Percentiles rank a stretch among this genome's conserved stretches.
phyloP scores from a whole-genome alignment of 2,113 vertebrate genomes.

The Hoplias malabaricus region DNA sequence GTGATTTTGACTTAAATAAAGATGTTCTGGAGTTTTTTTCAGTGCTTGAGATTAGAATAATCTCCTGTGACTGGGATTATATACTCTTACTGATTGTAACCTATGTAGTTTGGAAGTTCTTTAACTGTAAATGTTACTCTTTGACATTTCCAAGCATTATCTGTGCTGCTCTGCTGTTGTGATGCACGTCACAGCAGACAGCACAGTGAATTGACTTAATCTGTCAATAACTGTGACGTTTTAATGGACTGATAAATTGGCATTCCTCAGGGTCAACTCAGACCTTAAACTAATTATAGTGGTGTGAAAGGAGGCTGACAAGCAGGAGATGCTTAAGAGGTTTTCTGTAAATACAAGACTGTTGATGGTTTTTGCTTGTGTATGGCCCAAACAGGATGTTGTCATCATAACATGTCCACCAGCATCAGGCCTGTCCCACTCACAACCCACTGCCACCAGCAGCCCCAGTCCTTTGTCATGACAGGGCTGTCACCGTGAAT shows the following conservation, averaged over 20 bases:
- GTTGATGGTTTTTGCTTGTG: constrained; percentile 53
- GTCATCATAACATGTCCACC: constrained; percentile 62
- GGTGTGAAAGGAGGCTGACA: constrained; percentile 8
- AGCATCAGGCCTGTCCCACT: constrained; percentile 39
- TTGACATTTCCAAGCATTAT: background rate
- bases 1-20: background rate
- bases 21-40: background rate
- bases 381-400: constrained; percentile 51
- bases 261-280: background rate
- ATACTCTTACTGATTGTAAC: background rate
- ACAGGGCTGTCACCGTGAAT: constrained; percentile 56
- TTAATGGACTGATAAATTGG: constrained; percentile 5
- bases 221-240: constrained; percentile 8
- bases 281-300: background rate
- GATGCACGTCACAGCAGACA: background rate
- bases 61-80: background rate
- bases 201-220: constrained; percentile 13
- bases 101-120: background rate
- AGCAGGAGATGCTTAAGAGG: background rate
- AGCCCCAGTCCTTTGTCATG: constrained; percentile 59
- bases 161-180: background rate
- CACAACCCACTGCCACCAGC: constrained; percentile 47
- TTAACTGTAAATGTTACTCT: background rate
- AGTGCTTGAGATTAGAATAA: background rate
- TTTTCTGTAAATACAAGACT: constrained; percentile 53